Base-by-base conservation (phyloP, 2,113 vertebrate genomes). In the Spermophilus dauricus region DNA sequence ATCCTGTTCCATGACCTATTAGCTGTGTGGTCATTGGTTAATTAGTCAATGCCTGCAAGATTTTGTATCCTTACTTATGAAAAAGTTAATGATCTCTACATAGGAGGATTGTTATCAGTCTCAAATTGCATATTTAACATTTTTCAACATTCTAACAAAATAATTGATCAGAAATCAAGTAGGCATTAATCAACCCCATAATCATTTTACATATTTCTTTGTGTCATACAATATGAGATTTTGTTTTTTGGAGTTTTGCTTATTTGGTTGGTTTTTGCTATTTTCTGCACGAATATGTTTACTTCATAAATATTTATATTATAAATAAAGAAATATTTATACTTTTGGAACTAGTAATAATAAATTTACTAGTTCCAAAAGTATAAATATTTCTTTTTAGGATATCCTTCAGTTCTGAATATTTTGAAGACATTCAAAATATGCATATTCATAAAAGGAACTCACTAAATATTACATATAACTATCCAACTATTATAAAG, bases 121-220 rank as follows among this genome's bases (percentile, higher is more conserved):
- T 48, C 78, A 73, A 73, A 85, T 9, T 81, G 26, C 8, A 67
- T 72, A 90, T 48, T 18, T 67, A 45, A 81, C 45, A 13, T 3
- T 76, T 93, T 73, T 48, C 42, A 73, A 72, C 10, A 70, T 48
- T 92, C 30, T 86, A 81, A 67, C 83, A 61, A 80, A 95, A 96
- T 8, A 39, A 73, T 28, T 70, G 14, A 82, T 86, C 81, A 95
- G 58, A 91, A 89, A 58, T 76, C 75, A 92, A 86, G 65, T 42
- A 89, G 3, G 14, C 5, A 69, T 2, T 85, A 75, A 87, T 70
- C 24, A 83, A 81, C 73, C 10, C 13, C 28, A 77, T 10, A 39
- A 20, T 61, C 34, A 80, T 58, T 93, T 93, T 82, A 48, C 1
- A 53, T 95, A 42, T 58, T 30, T 72, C 17, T 88, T 69, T 10